Conservation (phyloP, 2,113 vertebrate species). For the Rhegmatorhina hoffmannsi region DNA sequence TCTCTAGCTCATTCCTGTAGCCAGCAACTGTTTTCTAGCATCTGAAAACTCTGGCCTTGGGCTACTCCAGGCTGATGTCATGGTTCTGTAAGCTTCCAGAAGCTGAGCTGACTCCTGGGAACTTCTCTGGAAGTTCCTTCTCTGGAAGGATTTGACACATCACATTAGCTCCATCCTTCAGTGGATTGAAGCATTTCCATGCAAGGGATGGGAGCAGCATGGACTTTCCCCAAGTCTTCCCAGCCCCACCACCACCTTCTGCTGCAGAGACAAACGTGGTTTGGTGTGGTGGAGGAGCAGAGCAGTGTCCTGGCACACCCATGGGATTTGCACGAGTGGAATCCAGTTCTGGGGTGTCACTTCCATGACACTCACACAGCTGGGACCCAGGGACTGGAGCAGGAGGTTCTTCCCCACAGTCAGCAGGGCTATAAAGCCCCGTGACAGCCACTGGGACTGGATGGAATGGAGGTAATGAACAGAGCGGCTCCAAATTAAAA, state of each 20-base stretch:
- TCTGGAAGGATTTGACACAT: not conserved
- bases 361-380: fast-evolving
- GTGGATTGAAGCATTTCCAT: not conserved
- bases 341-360: not conserved
- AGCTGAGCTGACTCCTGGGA: not conserved
- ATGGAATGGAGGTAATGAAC: conserved; percentile 13
- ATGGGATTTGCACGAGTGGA: not conserved
- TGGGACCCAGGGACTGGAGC: not conserved
- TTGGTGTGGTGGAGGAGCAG: fast-evolving
- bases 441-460: not conserved
- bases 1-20: not conserved
- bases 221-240: fast-evolving
- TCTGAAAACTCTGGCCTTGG: not conserved
- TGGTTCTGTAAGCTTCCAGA: not conserved
- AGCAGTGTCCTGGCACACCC: not conserved
- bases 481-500: conserved; percentile 28
- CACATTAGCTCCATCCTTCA: not conserved
- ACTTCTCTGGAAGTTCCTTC: not conserved
- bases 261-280: fast-evolving
- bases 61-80: not conserved
- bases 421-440: not conserved
- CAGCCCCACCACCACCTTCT: not conserved
- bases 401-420: not conserved
- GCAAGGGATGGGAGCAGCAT: not conserved
- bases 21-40: not conserved